Evolutionary conservation across 2,113 vertebrate genomes (phyloP), one percentile per base, ranked within the genome.

Genomic region (Hystrix cristata): DNA sequence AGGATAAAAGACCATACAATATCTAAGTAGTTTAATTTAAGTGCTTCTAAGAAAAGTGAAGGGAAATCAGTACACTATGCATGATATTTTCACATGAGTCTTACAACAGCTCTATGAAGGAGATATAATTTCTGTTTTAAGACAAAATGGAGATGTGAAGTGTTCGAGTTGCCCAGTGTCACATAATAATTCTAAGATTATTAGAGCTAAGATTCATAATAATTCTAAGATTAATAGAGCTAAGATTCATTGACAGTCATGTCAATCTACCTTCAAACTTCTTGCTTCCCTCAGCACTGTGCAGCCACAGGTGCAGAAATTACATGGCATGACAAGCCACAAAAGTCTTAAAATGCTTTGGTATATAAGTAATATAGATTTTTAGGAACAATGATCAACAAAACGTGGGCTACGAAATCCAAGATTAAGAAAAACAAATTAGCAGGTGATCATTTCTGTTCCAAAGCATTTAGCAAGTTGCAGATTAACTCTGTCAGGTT

Each of bases 381-480:
- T 74, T 88, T 93, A 97, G 31, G 55, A 92, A 60, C n/a, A 96
- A 92, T 31, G 48, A 64, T 60, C n/a, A 93, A 65, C 34, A 78
- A 29, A 81, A 76, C 18, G 51, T 90, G 80, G 43, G 5, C 72
- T 46, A 89, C 51, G 48, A 84, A 78, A 76, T 59, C 60, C 46
- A 92, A 46, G 79, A 62, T 82, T 84, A 83, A 92, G 67, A 94
- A 72, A 86, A 59, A 51, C 11, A 90, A 87, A 74, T 69, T 59
- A 86, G 78, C 78, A 89, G 12, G 48, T 87, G 46, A 76, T 64
- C 51, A 55, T 90, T 94, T 87, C 51, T 83, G 62, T 19, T 67
- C 60, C 57, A 85, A 95, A 95, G 43, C n/a, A 90, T 67, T 95
- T 94, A 69, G 87, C 60, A 82, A 86, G 64, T 59, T 91, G 38